Base-by-base conservation (phyloP, 2,888 invertebrate species). In the Malthinus flaveolus region DNA sequence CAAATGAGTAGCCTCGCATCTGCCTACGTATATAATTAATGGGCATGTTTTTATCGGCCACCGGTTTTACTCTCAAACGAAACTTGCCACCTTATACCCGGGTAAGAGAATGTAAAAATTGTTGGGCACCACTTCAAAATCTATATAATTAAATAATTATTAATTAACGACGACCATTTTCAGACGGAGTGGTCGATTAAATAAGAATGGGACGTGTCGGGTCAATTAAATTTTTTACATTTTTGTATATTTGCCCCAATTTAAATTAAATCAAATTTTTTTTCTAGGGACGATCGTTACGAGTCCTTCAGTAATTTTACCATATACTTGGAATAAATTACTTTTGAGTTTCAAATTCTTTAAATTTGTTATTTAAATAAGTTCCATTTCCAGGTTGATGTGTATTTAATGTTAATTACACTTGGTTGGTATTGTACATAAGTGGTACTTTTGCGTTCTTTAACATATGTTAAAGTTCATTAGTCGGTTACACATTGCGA, bases 1-100 rank as follows among this genome's bases (percentile, higher is more conserved):
- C 49, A 23, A 23, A 23, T 8, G 42, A 42, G 42, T 39, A 33
- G 31, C 36, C 39, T 39, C 51, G 44, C 51, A 51, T 51, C 39
- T 47, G 39, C 32, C 52, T 48, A 31, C 13, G 42, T 44, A 23
- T 49, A 49, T 45, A 53, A 55, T 55, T 55, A 55, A 55, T 55
- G 48, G 45, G 33, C 48, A 33, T 48, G 48, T 55, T 55, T 49
- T 49, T 55, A 55, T 48, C 48, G 34, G 55, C 55, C 55, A 55
- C 55, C 42, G 48, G 55, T 55, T 55, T 48, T 55, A 55, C 55
- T 39, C 49, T 8, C 13, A 44, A 32, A 15, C 44, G 34, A 45
- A 9, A 42, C 15, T 39, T 23, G 23, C 23, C 23, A 23, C n/a
- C n/a, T n/a, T n/a, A n/a, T n/a, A 23, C 23, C 23, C 5, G 5